Evolutionary conservation across 1,140 invertebrate species (phyloP).

Genomic region (Marisa cornuarietis): DNA sequence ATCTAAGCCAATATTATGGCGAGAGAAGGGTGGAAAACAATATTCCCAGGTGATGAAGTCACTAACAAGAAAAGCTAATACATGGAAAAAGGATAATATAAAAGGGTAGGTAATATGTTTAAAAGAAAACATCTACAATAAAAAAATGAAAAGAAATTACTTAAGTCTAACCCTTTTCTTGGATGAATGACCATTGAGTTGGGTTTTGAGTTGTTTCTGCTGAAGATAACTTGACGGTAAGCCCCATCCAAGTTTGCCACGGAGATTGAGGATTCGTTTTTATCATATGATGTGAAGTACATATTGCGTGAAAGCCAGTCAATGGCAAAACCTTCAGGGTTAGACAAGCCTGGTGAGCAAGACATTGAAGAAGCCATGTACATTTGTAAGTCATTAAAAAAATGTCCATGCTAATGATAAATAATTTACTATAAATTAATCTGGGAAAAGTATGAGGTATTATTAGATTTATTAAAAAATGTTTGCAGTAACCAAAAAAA

Average conservation of each 20-base stretch:
- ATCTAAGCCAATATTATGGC: too few species aligned
- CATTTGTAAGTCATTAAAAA: too few species aligned
- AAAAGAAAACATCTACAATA: too few species aligned
- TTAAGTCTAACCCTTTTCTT: slow-evolving; percentile 69
- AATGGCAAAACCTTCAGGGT: slow-evolving; percentile 70
- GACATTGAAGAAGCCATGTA: too few species aligned
- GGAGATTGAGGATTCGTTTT: slow-evolving; percentile 70
- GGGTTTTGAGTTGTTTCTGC: slow-evolving; percentile 52
- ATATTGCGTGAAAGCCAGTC: slow-evolving; percentile 83
- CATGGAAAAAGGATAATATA: background rate
- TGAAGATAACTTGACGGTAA: slow-evolving; percentile 67
- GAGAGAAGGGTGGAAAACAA: too few species aligned
- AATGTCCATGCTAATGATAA: too few species aligned
- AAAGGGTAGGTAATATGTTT: background rate
- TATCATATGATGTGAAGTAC: slow-evolving; percentile 72
- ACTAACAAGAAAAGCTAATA: background rate
- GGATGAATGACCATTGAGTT: slow-evolving; percentile 76
- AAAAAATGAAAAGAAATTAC: too few species aligned
- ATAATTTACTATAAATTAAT: too few species aligned
- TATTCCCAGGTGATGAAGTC: too few species aligned
- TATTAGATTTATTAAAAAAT: too few species aligned
- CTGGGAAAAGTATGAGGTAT: too few species aligned
- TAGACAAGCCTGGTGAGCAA: slow-evolving; percentile 47
- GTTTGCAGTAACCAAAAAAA: too few species aligned
- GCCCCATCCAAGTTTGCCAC: slow-evolving; percentile 80